Evolutionary conservation across 2,888 invertebrate species (phyloP).

Genomic region (Eupithecia pulchellata): DNA sequence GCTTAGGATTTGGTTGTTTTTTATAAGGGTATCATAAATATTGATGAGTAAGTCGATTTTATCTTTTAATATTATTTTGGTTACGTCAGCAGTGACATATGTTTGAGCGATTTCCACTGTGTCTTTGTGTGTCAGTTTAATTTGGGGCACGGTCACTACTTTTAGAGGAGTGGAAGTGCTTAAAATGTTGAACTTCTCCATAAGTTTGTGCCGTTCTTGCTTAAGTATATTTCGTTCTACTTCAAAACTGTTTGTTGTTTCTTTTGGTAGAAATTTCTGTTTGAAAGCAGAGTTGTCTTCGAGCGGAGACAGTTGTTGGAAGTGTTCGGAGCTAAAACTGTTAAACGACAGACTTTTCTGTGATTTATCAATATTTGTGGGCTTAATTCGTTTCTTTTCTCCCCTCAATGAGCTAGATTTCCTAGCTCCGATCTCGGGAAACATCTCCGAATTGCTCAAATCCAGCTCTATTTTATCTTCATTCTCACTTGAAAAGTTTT

Average conservation of each 20-base stretch:
- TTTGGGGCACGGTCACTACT: slow-evolving; percentile 57
- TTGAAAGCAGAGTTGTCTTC: slow-evolving; percentile 75
- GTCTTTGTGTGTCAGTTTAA: slow-evolving; percentile 68
- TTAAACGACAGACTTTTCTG: slow-evolving; percentile 71
- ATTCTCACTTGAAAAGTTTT: slow-evolving; percentile 64
- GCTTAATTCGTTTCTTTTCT: slow-evolving; percentile 81
- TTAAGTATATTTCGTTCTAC: slow-evolving; percentile 75
- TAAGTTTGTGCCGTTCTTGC: slow-evolving; percentile 75
- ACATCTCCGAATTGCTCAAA: slow-evolving; percentile 72
- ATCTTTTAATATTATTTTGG: slow-evolving; percentile 78
- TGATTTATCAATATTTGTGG: slow-evolving; percentile 75
- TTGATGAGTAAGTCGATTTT: slow-evolving; percentile 83
- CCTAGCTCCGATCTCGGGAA: slow-evolving; percentile 76
- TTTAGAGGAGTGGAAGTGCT: slow-evolving; percentile 65
- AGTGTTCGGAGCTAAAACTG: slow-evolving; percentile 69
- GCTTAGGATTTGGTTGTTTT: slow-evolving; percentile 87
- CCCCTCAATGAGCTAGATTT: slow-evolving; percentile 69
- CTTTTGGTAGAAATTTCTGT: slow-evolving; percentile 65
- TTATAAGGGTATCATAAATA: slow-evolving; percentile 86
- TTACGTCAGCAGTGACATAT: slow-evolving; percentile 70
- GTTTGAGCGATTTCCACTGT: slow-evolving; percentile 54
- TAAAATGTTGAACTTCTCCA: slow-evolving; percentile 79
- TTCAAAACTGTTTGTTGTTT: slow-evolving; percentile 66
- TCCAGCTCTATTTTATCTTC: slow-evolving; percentile 68
- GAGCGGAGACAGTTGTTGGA: slow-evolving; percentile 65